Percentiles rank a stretch among this genome's conserved stretches.
These are phyloP conservation scores for Nycticebus coucang DNA, from an alignment of 2,113 vertebrate genomes.

Conservation along the genomic window DNA sequence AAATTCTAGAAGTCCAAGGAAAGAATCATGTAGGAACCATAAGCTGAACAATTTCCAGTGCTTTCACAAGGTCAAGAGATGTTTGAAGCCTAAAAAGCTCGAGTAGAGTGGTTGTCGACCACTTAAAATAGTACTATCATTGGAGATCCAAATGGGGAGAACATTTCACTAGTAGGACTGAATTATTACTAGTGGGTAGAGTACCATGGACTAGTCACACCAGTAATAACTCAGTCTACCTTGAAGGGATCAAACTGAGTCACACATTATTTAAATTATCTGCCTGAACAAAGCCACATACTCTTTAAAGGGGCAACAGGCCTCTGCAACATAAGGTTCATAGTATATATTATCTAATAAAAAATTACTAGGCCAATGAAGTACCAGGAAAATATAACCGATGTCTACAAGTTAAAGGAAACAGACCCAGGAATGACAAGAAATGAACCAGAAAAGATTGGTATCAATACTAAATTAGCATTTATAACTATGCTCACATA, in stretches of 20 bases:
- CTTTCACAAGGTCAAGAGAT: neutral
- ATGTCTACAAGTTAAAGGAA: neutral
- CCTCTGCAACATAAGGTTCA: neutral
- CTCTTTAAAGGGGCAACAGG: neutral
- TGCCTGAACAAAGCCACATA: neutral
- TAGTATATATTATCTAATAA: neutral
- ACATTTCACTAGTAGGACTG: neutral
- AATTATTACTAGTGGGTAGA: neutral
- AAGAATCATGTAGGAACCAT: neutral
- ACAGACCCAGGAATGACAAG: neutral
- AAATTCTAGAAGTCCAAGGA: neutral
- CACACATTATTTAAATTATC: neutral
- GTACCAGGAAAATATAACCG: neutral
- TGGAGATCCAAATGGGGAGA: neutral
- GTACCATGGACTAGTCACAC: neutral
- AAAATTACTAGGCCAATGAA: neutral
- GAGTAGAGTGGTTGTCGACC: no score
- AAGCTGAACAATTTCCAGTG: neutral
- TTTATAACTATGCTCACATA: neutral
- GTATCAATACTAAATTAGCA: neutral
- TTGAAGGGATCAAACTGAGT: neutral
- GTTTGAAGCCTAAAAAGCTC: neutral
- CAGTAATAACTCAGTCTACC: no score
- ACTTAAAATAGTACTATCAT: neutral
- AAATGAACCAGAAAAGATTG: neutral